Conservation (phyloP, 2,113 vertebrate genomes). For the Astatoreochromis straeleni region DNA sequence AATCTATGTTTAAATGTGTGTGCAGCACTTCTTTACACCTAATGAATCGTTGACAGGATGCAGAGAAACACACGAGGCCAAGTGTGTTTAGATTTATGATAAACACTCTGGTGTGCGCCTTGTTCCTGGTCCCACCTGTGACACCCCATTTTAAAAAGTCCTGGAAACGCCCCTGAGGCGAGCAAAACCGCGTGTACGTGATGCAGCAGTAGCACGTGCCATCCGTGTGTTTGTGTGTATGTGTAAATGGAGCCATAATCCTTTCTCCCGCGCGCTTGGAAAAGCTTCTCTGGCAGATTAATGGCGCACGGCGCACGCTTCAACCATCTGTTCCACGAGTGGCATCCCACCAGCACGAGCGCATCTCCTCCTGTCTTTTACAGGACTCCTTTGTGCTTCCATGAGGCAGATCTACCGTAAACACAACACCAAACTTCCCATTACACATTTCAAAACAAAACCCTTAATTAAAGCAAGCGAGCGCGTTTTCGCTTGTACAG, state of each 20-base stretch:
- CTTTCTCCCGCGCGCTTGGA: constrained; percentile 21
- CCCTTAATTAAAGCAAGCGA: too few relatives aligned
- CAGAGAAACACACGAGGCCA: not conserved
- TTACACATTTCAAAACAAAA: not conserved
- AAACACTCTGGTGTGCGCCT: not conserved
- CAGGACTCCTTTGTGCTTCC: not conserved
- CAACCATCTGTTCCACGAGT: constrained; percentile 57
- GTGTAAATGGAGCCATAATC: constrained; percentile 34
- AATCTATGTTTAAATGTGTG: not conserved
- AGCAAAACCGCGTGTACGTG: not conserved
- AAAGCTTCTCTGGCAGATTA: constrained; percentile 59
- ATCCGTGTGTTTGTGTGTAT: not conserved
- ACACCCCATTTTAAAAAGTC: not conserved
- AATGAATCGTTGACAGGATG: not conserved
- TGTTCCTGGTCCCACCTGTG: not conserved
- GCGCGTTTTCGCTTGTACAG: not conserved
- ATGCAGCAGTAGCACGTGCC: not conserved
- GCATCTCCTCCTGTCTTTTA: not conserved
- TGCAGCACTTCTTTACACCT: not conserved
- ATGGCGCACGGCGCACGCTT: constrained; percentile 19
- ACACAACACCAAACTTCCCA: not conserved
- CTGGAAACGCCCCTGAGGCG: not conserved
- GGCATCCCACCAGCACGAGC: not conserved
- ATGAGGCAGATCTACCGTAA: not conserved
- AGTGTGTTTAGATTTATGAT: not conserved